Evolutionary conservation across 2,888 invertebrate species (phyloP), one percentile per base, ranked within the genome.

Genomic region (Leptinotarsa tumamoca): DNA sequence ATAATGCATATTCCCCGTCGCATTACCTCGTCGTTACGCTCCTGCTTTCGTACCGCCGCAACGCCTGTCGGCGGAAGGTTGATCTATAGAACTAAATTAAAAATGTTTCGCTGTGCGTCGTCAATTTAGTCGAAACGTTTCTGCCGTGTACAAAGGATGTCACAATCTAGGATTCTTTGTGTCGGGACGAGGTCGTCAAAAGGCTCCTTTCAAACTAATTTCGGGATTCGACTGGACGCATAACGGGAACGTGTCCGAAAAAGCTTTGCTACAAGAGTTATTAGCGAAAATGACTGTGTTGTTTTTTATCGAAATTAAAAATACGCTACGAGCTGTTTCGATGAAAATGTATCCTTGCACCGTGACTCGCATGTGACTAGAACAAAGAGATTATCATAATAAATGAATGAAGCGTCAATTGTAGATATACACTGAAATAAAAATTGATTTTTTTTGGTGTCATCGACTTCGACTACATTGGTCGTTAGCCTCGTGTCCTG

Each of bases 61-160:
- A 23, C 21, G 23, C 58, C 58, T 13, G 21, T 58, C 58, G 23
- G 21, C 58, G 14, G 13, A 23, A 23, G 58, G 23, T 58, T 58
- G 58, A 58, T 58, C 58, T 56, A 63, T 18, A 61, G 54, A 73
- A 73, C 43, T 54, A 68, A 69, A 73, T 73, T 73, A 73, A 73
- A 73, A 73, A 73, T 69, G 73, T 73, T 73, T 50, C 69, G 68
- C 50, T 61, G 52, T 63, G 27, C 63, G 68, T 69, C 58, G 73
- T 50, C 73, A 69, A 73, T 73, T 73, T 69, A 73, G 56, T 73
- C 43, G 73, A 73, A 68, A 68, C 67, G 68, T 68, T 58, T 50
- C 66, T 27, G 69, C 56, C 43, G 51, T 33, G 69, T 69, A 69
- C 56, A 69, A 69, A 69, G 69, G 58, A 69, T 17, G 69, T 43